Conservation (phyloP, 2,797 vertebrate genomes). For the Microctenopoma stevenorrisi region DNA sequence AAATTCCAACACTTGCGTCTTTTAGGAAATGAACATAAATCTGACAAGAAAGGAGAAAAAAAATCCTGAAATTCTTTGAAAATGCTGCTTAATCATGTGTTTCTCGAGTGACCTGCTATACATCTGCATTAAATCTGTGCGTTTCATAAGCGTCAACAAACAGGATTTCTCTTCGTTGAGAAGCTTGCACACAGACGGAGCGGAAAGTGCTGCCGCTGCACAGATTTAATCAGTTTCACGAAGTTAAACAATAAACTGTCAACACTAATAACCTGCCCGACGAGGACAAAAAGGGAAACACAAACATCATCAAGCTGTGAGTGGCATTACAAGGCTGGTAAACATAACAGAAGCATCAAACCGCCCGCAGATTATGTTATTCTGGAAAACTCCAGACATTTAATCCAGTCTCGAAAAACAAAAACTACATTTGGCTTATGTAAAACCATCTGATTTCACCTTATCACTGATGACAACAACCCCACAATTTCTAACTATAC, state of each 20-base stretch:
- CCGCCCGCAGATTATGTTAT: neutral
- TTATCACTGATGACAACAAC: conserved; percentile 3
- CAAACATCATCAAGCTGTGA: neutral
- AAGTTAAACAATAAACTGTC: neutral
- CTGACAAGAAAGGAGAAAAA: conserved; percentile 10
- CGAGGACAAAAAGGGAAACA: neutral
- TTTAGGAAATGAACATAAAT: conserved; percentile 21
- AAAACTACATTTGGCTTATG: neutral
- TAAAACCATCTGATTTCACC: conserved; percentile 7
- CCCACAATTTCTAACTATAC: conserved; percentile 15
- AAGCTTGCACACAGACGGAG: neutral
- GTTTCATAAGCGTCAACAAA: neutral
- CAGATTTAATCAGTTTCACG: neutral
- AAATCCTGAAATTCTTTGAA: conserved; percentile 1
- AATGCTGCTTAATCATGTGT: neutral
- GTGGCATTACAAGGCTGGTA: neutral
- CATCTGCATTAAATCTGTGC: neutral
- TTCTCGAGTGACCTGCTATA: neutral
- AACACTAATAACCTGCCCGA: neutral
- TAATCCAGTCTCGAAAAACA: neutral
- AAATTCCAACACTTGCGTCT: conserved; percentile 15
- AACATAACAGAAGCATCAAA: neutral
- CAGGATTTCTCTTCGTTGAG: neutral
- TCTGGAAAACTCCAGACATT: conserved; percentile 3
- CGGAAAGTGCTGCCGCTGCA: neutral